phyloP scores from a whole-genome alignment of 1,140 invertebrate genomes.

The Agraylea sexmaculata region DNA sequence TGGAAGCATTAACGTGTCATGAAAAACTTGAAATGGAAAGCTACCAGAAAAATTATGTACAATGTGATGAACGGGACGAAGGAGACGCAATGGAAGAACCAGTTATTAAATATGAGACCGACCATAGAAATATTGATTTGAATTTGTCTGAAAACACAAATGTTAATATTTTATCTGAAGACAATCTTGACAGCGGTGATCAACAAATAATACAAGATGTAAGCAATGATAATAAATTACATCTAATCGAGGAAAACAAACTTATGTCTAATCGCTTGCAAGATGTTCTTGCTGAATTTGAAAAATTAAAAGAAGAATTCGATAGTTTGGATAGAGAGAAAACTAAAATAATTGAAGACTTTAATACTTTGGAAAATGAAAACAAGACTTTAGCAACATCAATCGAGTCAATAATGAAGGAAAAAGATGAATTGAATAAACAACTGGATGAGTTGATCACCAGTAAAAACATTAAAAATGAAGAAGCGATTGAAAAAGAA shows the following conservation, averaged over 20 bases:
- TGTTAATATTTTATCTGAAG: constrained; percentile 25
- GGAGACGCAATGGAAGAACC: too few species aligned
- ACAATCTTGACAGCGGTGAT: constrained; percentile 21
- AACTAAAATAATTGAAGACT: constrained; percentile 58
- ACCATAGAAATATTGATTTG: too few species aligned
- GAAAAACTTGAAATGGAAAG: constrained; percentile 46
- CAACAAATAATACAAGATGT: constrained; percentile 27
- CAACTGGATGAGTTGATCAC: constrained; percentile 10
- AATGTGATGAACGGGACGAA: too few species aligned
- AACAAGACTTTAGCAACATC: constrained; percentile 32
- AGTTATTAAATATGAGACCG: too few species aligned
- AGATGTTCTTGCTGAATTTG: too few species aligned
- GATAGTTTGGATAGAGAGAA: too few species aligned
- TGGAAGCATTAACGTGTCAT: constrained; percentile 50
- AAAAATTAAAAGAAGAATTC: constrained; percentile 48
- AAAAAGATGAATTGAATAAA: constrained; percentile 19
- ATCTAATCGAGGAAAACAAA: too few species aligned
- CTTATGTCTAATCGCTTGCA: too few species aligned
- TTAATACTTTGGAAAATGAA: constrained; percentile 49
- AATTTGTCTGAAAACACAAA: constrained; percentile 16
- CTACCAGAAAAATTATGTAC: constrained; percentile 39
- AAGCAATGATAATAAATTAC: constrained; percentile 40
- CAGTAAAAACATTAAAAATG: constrained; percentile 14
- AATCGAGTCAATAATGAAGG: constrained; percentile 17
- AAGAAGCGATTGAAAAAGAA: constrained; percentile 26